A percentile compares a stretch with the other conserved stretches of the same genome.
Evolutionary conservation across 2,113 vertebrate species (phyloP).

Genomic region (Takifugu flavidus): DNA sequence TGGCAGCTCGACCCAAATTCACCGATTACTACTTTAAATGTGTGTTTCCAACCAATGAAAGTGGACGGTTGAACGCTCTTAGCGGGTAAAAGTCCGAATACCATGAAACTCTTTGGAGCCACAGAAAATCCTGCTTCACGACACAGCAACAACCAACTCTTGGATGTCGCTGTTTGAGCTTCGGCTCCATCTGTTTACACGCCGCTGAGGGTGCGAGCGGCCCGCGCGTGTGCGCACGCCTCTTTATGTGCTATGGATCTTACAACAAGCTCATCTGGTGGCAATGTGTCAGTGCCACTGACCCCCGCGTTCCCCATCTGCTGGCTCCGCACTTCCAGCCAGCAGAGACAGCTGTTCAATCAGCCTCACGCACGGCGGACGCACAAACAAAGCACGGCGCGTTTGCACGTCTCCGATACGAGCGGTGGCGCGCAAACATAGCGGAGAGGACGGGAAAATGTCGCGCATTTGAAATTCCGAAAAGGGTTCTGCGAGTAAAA

Average conservation of each 20-base stretch:
- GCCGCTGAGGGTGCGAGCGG: constrained; percentile 15
- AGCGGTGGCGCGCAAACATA: background rate
- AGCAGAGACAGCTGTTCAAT: constrained; percentile 72
- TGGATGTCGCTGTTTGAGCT: constrained; percentile 6
- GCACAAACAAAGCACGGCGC: constrained; percentile 23
- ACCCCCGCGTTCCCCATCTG: constrained; percentile 72
- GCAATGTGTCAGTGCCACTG: constrained; percentile 69
- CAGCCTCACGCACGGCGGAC: constrained; percentile 47
- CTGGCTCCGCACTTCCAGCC: constrained; percentile 64
- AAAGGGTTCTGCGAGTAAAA: too few relatives aligned
- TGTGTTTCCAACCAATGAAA: too few relatives aligned
- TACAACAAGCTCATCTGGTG: constrained; percentile 62
- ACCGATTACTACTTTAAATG: too few relatives aligned
- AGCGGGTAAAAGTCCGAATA: too few relatives aligned
- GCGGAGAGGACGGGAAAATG: background rate
- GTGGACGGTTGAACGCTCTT: too few relatives aligned
- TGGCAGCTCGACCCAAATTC: too few relatives aligned
- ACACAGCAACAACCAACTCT: constrained; percentile 13
- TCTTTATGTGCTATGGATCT: constrained; percentile 43
- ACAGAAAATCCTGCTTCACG: constrained; percentile 6
- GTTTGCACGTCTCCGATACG: constrained; percentile 1
- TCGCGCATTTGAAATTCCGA: too few relatives aligned
- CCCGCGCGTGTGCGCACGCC: constrained; percentile 7
- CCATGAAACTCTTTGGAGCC: too few relatives aligned
- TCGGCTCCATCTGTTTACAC: constrained; percentile 49